Conservation (phyloP, 2,888 invertebrate species). For the Volucella inflata region DNA sequence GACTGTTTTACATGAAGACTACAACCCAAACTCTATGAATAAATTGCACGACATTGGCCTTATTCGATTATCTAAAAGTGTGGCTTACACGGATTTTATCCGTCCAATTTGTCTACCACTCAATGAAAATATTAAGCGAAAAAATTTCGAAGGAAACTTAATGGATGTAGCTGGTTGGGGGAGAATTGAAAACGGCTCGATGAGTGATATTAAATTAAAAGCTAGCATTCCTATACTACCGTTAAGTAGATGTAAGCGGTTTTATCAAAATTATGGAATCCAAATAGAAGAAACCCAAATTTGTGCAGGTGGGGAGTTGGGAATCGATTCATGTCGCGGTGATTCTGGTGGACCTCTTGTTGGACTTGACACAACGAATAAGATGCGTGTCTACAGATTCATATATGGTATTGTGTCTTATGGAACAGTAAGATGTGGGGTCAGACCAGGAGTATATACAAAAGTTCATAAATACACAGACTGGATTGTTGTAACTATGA, state of each 20-base stretch:
- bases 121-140: constrained; percentile 77
- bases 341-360: constrained; percentile 88
- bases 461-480: background rate
- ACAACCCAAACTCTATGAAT: constrained; percentile 85
- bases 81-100: constrained; percentile 85
- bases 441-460: constrained; percentile 76
- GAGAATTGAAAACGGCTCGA: constrained; percentile 84
- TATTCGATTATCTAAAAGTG: constrained; percentile 86
- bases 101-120: constrained; percentile 87
- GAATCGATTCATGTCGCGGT: constrained; percentile 85
- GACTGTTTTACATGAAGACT: constrained; percentile 87
- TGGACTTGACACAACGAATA: constrained; percentile 81
- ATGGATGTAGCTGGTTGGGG: constrained; percentile 88
- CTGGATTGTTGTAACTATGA: background rate
- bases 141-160: constrained; percentile 83
- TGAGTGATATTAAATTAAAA: constrained; percentile 85
- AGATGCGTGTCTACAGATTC: background rate
- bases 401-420: constrained; percentile 85
- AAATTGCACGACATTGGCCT: constrained; percentile 90
- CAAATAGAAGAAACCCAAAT: constrained; percentile 85
- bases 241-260: constrained; percentile 84
- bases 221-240: constrained; percentile 84
- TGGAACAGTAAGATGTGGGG: constrained; percentile 85
- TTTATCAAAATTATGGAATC: constrained; percentile 85
- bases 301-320: constrained; percentile 86